A percentile compares a stretch with the other conserved stretches of the same genome.
phyloP scores from a whole-genome alignment of 2,113 vertebrate genomes.

The Anarrhichthys ocellatus region DNA sequence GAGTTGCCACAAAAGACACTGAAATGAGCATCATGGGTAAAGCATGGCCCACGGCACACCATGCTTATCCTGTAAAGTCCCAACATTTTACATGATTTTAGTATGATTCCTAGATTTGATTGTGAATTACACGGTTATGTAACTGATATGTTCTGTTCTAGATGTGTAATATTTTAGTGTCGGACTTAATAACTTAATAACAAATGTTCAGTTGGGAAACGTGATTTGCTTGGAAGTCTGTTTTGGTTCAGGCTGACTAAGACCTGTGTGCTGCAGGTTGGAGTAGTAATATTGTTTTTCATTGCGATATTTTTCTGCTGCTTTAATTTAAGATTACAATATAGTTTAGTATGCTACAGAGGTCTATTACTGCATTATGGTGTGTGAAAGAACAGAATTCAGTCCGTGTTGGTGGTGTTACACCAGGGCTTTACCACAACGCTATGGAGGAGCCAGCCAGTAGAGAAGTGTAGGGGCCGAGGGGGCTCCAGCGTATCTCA shows the following conservation, averaged over 20 bases:
- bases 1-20: background rate
- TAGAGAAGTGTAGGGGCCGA: too few relatives aligned
- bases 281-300: background rate
- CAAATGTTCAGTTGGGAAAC: background rate
- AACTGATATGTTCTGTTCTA: background rate
- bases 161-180: background rate
- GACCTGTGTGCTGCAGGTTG: background rate
- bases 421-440: background rate
- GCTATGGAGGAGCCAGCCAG: background rate
- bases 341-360: too few relatives aligned
- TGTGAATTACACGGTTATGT: background rate
- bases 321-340: background rate
- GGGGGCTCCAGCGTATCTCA: too few relatives aligned
- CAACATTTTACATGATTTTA: background rate
- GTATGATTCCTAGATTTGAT: background rate
- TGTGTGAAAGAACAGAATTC: background rate
- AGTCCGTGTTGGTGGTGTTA: background rate
- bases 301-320: background rate
- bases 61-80: background rate
- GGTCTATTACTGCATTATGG: background rate
- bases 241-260: background rate
- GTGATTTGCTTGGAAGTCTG: background rate
- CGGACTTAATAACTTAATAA: background rate
- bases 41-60: background rate
- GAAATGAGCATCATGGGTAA: background rate